These are phyloP conservation scores for Leptopilina syphax DNA, from an alignment of 2,888 invertebrate genomes.

Conservation along the genomic window DNA sequence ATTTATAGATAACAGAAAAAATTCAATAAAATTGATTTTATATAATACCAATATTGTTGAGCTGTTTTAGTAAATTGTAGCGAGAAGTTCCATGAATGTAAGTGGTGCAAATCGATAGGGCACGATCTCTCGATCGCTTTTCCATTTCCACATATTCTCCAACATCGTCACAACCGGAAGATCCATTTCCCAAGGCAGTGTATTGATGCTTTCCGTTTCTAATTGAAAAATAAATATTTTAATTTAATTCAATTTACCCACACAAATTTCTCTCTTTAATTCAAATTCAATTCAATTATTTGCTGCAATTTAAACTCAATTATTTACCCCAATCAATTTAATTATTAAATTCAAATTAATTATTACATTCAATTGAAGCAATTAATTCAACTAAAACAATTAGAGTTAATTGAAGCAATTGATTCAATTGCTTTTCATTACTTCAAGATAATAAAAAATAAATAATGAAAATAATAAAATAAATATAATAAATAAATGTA, in stretches of 20 bases:
- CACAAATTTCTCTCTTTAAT: background rate
- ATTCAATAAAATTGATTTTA: constrained; percentile 23
- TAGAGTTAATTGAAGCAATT: too few species aligned
- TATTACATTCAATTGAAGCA: too few species aligned
- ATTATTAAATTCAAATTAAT: too few species aligned
- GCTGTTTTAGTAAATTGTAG: constrained; percentile 88
- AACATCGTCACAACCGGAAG: constrained; percentile 78
- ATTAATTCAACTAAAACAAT: too few species aligned
- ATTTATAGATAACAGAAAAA: constrained; percentile 4
- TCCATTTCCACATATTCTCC: constrained; percentile 83
- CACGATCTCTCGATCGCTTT: constrained; percentile 82
- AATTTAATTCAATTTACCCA: too few species aligned
- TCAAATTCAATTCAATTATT: too few species aligned
- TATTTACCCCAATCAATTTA: too few species aligned
- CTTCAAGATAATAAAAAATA: too few species aligned
- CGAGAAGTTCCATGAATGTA: constrained; percentile 82
- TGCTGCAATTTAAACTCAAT: too few species aligned
- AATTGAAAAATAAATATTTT: background rate
- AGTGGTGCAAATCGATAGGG: constrained; percentile 82
- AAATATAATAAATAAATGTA: too few species aligned
- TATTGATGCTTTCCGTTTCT: constrained; percentile 81
- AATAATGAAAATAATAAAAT: too few species aligned
- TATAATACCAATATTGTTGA: constrained; percentile 85
- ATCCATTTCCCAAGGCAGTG: constrained; percentile 80
- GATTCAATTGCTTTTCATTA: too few species aligned